Evolutionary conservation across 2,888 invertebrate species (phyloP).

Genomic region (Stenodera caucasica): DNA sequence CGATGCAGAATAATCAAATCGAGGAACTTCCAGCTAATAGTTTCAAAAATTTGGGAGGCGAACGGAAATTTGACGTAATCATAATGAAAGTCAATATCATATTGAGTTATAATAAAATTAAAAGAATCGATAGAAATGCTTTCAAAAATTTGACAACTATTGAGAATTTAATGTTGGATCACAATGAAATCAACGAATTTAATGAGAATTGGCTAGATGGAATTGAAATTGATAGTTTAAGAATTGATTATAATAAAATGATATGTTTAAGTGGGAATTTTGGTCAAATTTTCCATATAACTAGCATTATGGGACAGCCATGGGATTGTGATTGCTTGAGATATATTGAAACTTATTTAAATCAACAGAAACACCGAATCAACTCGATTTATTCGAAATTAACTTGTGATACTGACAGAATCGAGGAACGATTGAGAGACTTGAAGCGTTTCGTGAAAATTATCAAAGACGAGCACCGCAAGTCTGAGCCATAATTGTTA

Average conservation of each 20-base stretch:
- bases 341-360: conserved; percentile 36
- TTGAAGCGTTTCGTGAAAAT: conserved; percentile 37
- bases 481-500: too few relatives aligned
- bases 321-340: conserved; percentile 39
- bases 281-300: conserved; percentile 34
- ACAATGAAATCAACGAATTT: conserved; percentile 37
- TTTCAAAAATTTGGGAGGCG: conserved; percentile 38
- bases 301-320: conserved; percentile 40
- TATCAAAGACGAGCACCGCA: too few relatives aligned
- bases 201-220: conserved; percentile 31
- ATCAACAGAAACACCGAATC: conserved; percentile 33
- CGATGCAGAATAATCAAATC: conserved; percentile 41
- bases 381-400: conserved; percentile 37
- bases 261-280: conserved; percentile 35
- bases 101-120: conserved; percentile 43
- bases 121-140: conserved; percentile 33
- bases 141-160: conserved; percentile 38
- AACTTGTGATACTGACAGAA: conserved; percentile 38
- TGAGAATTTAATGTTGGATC: conserved; percentile 43
- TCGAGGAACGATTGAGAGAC: conserved; percentile 34
- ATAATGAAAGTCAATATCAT: conserved; percentile 37
- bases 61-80: conserved; percentile 34
- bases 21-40: conserved; percentile 34
- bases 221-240: conserved; percentile 35
- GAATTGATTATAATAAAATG: conserved; percentile 39